Evolutionary conservation across 2,888 invertebrate genomes (phyloP).

Genomic region (Ophion obscuratus): DNA sequence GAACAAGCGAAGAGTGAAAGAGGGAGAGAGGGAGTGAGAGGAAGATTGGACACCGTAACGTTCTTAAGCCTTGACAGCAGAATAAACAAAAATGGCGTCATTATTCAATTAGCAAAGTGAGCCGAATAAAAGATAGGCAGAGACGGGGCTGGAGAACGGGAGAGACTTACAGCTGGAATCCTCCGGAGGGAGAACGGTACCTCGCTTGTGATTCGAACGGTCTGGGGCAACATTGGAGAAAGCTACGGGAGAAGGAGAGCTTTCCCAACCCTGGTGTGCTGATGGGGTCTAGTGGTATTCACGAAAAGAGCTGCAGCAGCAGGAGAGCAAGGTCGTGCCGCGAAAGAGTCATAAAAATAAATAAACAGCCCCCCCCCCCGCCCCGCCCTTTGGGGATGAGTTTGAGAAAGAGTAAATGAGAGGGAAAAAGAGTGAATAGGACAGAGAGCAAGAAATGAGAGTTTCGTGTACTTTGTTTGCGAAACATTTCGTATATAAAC

Average conservation of each 20-base stretch:
- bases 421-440: constrained; percentile 8
- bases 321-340: constrained; percentile 59
- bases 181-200: constrained; percentile 43
- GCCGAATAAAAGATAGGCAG: constrained; percentile 39
- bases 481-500: constrained; percentile 65
- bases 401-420: constrained; percentile 57
- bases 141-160: constrained; percentile 5
- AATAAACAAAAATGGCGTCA: constrained; percentile 61
- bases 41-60: background rate
- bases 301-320: constrained; percentile 62
- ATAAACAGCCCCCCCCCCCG: constrained; percentile 58
- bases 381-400: constrained; percentile 33
- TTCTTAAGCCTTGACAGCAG: constrained; percentile 52
- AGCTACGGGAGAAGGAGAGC: constrained; percentile 19
- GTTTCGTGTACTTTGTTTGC: constrained; percentile 60
- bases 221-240: constrained; percentile 30
- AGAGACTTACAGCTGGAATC: constrained; percentile 29
- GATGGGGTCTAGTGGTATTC: constrained; percentile 57
- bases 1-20: constrained; percentile 4
- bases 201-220: constrained; percentile 39
- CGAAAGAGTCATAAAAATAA: constrained; percentile 71
- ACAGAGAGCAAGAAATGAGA: constrained; percentile 38
- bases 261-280: constrained; percentile 34
- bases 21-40: background rate
- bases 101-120: constrained; percentile 64